Base-by-base conservation (phyloP, 2,797 vertebrate species). In the Pitangus sulphuratus region DNA sequence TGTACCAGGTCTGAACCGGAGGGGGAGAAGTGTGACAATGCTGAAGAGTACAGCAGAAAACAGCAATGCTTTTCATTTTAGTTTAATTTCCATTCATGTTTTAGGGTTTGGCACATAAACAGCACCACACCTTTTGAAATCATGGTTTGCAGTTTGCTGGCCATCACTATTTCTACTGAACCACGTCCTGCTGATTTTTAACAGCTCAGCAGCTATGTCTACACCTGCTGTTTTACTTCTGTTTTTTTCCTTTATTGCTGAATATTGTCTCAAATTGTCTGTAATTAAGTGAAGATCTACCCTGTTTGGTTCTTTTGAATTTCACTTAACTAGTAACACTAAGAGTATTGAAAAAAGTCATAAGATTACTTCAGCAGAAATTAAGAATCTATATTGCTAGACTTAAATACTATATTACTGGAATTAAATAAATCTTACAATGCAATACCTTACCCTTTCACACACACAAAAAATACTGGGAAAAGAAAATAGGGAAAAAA, bases 251-350 rank as follows among this genome's bases (percentile, higher is more conserved):
- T 84, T 45, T 70, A 44, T 44, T 60, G 9, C 12, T 71, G 22
- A 51, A n/a, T 56, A 77, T 18, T 40, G 48, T 22, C 17, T 26
- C 15, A 22, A 31, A 74, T 33, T 72, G 10, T n/a, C 53, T 82
- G 21, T 12, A 79, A 37, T 33, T 53, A 74, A 14, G 9, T 57
- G 14, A 90, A 19, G 21, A 58, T n/a, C 6, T 68, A 66, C 18
- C 2, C 5, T 51, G 1, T 42, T 86, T 40, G 1, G 0, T 13
- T 26, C 58, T 60, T 44, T 28, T 24, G 9, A 0, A 51, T 62
- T 72, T 70, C 30, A 33, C 6, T 45, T 87, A 76, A 51, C 18
- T 35, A 12, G 15, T 71, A 39, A 30, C 21, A 61, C 8, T 68
- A 44, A 30, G 8, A 33, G 48, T 18, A 50, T n/a, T 86, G 56